Percentiles rank a stretch among this genome's conserved stretches.
Conservation (phyloP, 2,888 invertebrate genomes). For the Pterobdella sp. region DNA sequence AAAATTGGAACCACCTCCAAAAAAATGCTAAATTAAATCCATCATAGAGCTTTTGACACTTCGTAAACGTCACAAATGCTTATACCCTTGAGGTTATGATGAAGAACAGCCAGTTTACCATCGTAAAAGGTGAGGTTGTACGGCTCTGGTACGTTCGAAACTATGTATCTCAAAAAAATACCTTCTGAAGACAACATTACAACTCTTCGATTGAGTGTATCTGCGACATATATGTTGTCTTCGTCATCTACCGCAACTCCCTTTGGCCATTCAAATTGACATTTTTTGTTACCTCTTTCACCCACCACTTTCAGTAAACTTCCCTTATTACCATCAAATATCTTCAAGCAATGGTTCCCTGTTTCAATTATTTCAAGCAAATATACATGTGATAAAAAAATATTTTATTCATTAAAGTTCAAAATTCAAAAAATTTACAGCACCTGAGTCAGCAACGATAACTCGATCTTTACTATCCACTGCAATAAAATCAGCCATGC, state of each 20-base stretch:
- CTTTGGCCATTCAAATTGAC: conserved; percentile 36
- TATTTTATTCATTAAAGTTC: too few relatives aligned
- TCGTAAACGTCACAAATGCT: conserved; percentile 31
- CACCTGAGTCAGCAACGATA: conserved; percentile 34
- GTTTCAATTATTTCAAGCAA: neutral
- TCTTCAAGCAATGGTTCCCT: conserved; percentile 37
- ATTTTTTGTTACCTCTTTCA: conserved; percentile 30
- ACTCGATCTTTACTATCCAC: conserved; percentile 34
- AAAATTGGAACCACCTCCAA: too few relatives aligned
- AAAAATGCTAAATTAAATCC: too few relatives aligned
- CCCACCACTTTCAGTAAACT: conserved; percentile 31
- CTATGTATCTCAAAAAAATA: conserved; percentile 32
- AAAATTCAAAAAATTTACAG: too few relatives aligned
- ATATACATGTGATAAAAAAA: too few relatives aligned
- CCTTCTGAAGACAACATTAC: conserved; percentile 33
- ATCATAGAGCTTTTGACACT: too few relatives aligned
- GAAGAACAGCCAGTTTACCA: conserved; percentile 30
- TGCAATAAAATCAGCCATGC: conserved; percentile 37
- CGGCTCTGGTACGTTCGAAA: conserved; percentile 28
- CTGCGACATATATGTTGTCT: conserved; percentile 36
- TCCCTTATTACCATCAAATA: conserved; percentile 32
- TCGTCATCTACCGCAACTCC: conserved; percentile 34
- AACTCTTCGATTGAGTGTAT: conserved; percentile 32
- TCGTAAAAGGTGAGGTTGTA: conserved; percentile 28
- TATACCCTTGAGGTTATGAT: conserved; percentile 32